Base-by-base conservation (phyloP, 1,140 invertebrate species). In the Mycetomoellerius zeteki region DNA sequence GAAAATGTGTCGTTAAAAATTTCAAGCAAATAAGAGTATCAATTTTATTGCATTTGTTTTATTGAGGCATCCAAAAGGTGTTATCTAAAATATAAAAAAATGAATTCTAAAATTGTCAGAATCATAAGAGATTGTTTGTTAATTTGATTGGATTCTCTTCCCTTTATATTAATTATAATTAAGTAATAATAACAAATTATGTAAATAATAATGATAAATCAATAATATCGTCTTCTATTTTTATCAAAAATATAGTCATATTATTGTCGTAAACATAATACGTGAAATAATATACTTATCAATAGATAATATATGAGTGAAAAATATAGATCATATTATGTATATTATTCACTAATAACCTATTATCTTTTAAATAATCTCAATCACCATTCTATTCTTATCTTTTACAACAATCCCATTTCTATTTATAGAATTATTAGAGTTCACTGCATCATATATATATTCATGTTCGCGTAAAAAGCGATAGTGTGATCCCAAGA, bases 281-380 rank as follows among this genome's bases (percentile, higher is more conserved):
- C 0, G 5, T n/a, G 6, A 47, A 50, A 47, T 69, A 52, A 52
- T 27, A 5, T 19, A 71, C 12, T 54, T 30, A 27, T 30, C 6
- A 30, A 72, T 10, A 37, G 8, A 37, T 10, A 37, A 43, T 43
- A 10, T 43, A 43, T 43, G 10, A 43, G 37, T 43, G 10, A 43
- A 43, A 43, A 43, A 43, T 43, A 43, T 43, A 43, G 8, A 71
- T 52, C 14, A 71, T 19, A 24, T 71, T 14, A 14, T 14, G 3
- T 73, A 37, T 14, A n/a, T 75, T 56, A 75, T 33, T 75, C 27
- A 75, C 19, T 33, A 54, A 33, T 37, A 56, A 33, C 33, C 19
- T 5, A 21, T 37, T 1, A 12, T 60, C 6, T 19, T 12, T 37
- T 56, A 56, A 10, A 54, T 43, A 43, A 43, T 43, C 37, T 43